Base-by-base conservation (phyloP, 2,113 vertebrate species). In the Butorides virescens region DNA sequence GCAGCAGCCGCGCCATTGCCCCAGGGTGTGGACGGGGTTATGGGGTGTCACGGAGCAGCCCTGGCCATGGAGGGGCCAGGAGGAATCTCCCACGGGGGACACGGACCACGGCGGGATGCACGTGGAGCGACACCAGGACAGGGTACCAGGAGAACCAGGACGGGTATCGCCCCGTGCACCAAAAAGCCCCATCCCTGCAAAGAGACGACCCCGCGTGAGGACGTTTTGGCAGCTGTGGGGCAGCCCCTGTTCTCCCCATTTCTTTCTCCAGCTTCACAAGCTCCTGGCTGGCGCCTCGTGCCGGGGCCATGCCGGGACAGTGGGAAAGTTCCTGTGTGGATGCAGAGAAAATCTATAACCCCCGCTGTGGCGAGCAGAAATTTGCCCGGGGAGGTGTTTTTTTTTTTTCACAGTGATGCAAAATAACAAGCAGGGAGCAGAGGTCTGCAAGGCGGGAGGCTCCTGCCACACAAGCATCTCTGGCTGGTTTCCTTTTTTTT, bases 141-240 rank as follows among this genome's bases (percentile, higher is more conserved):
- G 55, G n/a, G 52, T 23, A 39, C 53, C 49, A 20, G 52, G 65
- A n/a, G 50, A 49, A 37, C 65, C 9, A 10, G 68, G 47, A 37
- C 1, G 4, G 29, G 34, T 10, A 13, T 44, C 5, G 2, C 42
- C 47, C 68, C 3, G 0, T 1, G 0, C 36, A 37, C 29, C 1
- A 1, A 50, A 18, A 2, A 74, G 25, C 59, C 15, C 15, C 53
- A 30, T 5, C 25, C 36, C 46, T 20, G 46, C 0, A 0, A 52
- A 74, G 70, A 30, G 20, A 27, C 1, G 12, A 23, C 18, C 34
- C 61, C 3, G 2, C 0, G 3, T 2, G 30, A 44, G 42, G 72
- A n/a, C 1, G 3, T 27, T n/a, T 14, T 7, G 34, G 42, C 71
- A 78, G 53, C 59, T n/a, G n/a, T 11, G 63, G 29, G 66, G 37